Evolutionary conservation across 2,888 invertebrate species (phyloP).

Genomic region (Phytoseiulus persimilis): DNA sequence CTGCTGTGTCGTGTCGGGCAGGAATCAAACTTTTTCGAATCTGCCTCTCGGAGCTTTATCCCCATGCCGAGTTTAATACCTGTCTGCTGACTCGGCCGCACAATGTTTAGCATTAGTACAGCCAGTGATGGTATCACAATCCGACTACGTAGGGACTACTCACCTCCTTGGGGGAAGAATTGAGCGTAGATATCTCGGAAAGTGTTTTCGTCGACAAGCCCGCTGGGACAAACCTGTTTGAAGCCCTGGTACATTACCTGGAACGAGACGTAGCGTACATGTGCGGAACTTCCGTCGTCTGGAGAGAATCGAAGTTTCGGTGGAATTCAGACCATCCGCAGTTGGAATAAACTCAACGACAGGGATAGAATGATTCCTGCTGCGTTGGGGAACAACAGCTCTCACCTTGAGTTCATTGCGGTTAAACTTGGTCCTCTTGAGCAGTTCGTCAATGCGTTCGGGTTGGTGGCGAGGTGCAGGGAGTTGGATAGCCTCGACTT

Average conservation of each 20-base stretch:
- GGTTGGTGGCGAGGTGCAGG: constrained; percentile 74
- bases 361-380: too few relatives aligned
- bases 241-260: constrained; percentile 81
- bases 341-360: too few relatives aligned
- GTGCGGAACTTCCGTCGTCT: background rate
- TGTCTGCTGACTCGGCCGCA: background rate
- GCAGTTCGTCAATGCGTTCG: constrained; percentile 79
- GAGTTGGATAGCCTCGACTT: constrained; percentile 25
- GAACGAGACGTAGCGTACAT: background rate
- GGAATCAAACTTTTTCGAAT: too few relatives aligned
- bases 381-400: background rate
- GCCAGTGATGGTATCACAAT: too few relatives aligned
- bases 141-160: too few relatives aligned
- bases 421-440: constrained; percentile 77
- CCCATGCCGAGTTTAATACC: too few relatives aligned
- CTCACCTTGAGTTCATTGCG: constrained; percentile 74
- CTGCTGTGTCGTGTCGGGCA: too few relatives aligned
- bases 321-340: too few relatives aligned
- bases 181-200: constrained; percentile 91
- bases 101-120: too few relatives aligned
- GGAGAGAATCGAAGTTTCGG: too few relatives aligned
- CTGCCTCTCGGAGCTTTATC: too few relatives aligned
- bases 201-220: constrained; percentile 85
- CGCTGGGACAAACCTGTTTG: constrained; percentile 89
- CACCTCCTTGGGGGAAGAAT: constrained; percentile 96